phyloP scores from a whole-genome alignment of 1,140 invertebrate genomes.

The Latrodectus geometricus region DNA sequence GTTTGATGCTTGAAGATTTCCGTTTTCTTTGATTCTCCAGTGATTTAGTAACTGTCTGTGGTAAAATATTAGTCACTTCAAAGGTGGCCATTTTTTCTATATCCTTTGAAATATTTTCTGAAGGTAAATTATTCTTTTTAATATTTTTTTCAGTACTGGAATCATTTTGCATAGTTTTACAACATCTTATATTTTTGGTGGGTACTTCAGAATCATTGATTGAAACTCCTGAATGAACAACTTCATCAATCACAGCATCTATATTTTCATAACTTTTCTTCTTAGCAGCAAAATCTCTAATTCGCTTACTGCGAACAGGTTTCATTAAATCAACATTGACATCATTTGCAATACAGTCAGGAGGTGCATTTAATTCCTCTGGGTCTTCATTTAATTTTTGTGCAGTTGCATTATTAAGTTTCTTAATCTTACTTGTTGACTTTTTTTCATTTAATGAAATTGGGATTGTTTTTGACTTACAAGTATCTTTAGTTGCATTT shows the following conservation, averaged over 20 bases:
- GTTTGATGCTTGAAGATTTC: not conserved
- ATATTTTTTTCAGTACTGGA: not conserved
- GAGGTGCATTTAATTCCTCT: not conserved
- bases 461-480: not conserved
- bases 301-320: conserved; percentile 6
- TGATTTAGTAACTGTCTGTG: not conserved
- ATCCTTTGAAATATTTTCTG: not conserved
- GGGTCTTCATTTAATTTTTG: not conserved
- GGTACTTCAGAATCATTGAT: no score
- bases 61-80: not conserved
- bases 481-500: not conserved
- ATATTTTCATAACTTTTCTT: conserved; percentile 15
- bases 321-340: not conserved
- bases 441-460: not conserved
- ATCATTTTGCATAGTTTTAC: not conserved
- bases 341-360: no score
- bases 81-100: not conserved
- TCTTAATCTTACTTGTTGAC: not conserved
- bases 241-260: conserved; percentile 53
- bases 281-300: not conserved
- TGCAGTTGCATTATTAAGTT: not conserved
- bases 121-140: not conserved
- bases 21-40: not conserved
- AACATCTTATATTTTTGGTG: not conserved
- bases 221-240: conserved; percentile 8